Conservation (phyloP, 2,113 vertebrate species). For the Lampris incognitus region DNA sequence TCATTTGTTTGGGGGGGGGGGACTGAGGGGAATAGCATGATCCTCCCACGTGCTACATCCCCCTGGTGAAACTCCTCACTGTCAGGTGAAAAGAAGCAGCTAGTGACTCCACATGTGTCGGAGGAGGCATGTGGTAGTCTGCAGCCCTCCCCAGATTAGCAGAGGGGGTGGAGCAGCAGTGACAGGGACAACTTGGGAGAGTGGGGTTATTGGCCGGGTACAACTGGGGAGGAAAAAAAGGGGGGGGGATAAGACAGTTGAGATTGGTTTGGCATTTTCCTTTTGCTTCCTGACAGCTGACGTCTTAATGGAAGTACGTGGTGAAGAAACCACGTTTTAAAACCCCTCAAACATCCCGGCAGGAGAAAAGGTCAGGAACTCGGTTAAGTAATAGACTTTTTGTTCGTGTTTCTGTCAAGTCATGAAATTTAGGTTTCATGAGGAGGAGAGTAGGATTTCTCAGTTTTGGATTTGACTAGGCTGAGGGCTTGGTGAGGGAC, state of each 20-base stretch:
- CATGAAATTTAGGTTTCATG: background rate
- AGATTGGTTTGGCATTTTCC: slow-evolving; percentile 3
- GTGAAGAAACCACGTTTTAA: slow-evolving; percentile 43
- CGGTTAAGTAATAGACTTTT: slow-evolving; percentile 36
- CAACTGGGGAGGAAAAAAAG: too few relatives aligned
- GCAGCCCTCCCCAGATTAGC: too few relatives aligned
- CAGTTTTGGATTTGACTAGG: background rate
- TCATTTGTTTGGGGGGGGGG: too few relatives aligned
- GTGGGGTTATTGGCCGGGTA: too few relatives aligned
- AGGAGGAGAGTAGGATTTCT: slow-evolving; percentile 5
- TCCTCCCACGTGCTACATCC: too few relatives aligned
- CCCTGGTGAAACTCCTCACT: too few relatives aligned
- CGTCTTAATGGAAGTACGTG: slow-evolving; percentile 70
- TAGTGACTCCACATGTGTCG: too few relatives aligned
- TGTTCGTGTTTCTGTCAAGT: slow-evolving; percentile 23
- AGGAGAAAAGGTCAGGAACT: slow-evolving; percentile 4
- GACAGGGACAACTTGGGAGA: too few relatives aligned
- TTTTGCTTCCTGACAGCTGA: slow-evolving; percentile 38
- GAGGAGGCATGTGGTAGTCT: too few relatives aligned
- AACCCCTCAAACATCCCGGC: slow-evolving; percentile 14
- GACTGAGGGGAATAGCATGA: too few relatives aligned
- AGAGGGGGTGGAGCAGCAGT: too few relatives aligned
- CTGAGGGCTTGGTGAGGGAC: slow-evolving; percentile 16
- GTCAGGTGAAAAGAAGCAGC: too few relatives aligned
- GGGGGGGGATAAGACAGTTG: slow-evolving; percentile 25